Conservation (phyloP, 2,797 vertebrate genomes). For the Protosalanx chinensis region DNA sequence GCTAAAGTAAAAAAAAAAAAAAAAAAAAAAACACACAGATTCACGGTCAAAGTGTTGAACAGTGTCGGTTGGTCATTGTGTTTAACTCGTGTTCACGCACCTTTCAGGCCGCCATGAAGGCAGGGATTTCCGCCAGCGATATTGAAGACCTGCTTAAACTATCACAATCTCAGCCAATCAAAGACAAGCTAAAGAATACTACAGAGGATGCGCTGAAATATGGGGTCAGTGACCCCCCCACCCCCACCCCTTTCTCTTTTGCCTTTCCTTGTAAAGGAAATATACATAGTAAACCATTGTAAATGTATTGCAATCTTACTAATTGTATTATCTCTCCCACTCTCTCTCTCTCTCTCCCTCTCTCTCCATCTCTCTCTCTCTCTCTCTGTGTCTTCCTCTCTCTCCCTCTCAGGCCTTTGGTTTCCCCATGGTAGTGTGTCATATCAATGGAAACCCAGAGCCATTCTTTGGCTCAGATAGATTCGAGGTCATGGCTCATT, state of each 20-base stretch:
- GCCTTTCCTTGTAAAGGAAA: not conserved
- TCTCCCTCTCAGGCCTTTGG: slow-evolving; percentile 80
- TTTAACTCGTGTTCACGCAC: not conserved
- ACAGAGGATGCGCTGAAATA: slow-evolving; percentile 78
- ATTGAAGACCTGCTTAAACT: slow-evolving; percentile 68
- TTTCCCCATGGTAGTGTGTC: slow-evolving; percentile 80
- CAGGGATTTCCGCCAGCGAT: slow-evolving; percentile 74
- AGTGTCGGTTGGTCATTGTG: not conserved
- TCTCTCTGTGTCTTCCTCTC: not conserved
- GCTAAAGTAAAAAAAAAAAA: no score
- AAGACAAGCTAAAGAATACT: slow-evolving; percentile 76
- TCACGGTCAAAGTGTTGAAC: no score
- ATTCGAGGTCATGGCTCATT: slow-evolving; percentile 83
- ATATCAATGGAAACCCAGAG: slow-evolving; percentile 73
- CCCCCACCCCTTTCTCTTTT: not conserved
- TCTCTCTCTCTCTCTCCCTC: not conserved
- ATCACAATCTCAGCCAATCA: slow-evolving; percentile 71
- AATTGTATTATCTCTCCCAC: slow-evolving; percentile 1
- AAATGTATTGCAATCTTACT: not conserved
- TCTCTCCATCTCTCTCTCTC: not conserved
- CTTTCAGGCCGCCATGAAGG: slow-evolving; percentile 77
- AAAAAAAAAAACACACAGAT: no score
- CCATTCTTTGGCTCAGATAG: slow-evolving; percentile 90
- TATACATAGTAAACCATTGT: not conserved
- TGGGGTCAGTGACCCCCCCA: slow-evolving; percentile 70